A percentile compares a stretch with the other conserved stretches of the same genome.
These are phyloP conservation scores for human DNA, from an alignment of 2,113 vertebrate species.

Conservation along the genomic window GRCh38 chr2:181493001-181493500, in stretches of 20 bases:
- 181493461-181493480: neutral
- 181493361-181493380: constrained; percentile 92
- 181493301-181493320: neutral
- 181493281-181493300: neutral
- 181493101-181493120: neutral
- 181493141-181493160: neutral
- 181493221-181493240: neutral
- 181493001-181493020: fast-evolving
- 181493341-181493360: constrained; percentile 89
- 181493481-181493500: neutral
- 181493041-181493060: fast-evolving
- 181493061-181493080: fast-evolving
- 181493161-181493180: neutral
- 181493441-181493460: neutral
- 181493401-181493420: constrained; percentile 87
- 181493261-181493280: constrained; percentile 11
- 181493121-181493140: neutral
- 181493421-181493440: constrained; percentile 30
- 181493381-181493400: constrained; percentile 90
- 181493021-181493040: neutral
- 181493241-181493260: neutral
- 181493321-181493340: constrained; percentile 92
- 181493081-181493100: neutral
- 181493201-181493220: neutral
- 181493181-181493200: neutral